phyloP scores from a whole-genome alignment of 92 coral and sea anemone species.

The Paragorgia papillata region DNA sequence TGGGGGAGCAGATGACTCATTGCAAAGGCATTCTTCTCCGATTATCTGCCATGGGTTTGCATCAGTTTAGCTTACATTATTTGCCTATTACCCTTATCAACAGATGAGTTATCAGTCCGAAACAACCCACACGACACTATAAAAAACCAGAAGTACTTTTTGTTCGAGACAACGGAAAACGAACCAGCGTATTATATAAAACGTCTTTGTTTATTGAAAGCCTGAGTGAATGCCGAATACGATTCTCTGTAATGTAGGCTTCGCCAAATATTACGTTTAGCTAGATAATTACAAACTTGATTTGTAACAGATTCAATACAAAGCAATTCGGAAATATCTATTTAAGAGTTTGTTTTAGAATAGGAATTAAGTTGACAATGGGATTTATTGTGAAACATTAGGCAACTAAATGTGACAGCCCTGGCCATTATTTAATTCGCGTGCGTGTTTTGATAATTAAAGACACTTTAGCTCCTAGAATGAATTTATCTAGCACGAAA shows the following conservation, averaged over 20 bases:
- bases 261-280: no score
- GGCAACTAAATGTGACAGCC: not conserved
- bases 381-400: not conserved
- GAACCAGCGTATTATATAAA: not conserved
- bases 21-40: conserved; percentile 11
- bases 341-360: not conserved
- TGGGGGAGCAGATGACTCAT: conserved; percentile 42
- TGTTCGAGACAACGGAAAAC: not conserved
- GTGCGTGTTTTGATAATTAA: not conserved
- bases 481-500: not conserved
- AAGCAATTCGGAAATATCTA: not conserved
- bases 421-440: not conserved
- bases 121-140: not conserved
- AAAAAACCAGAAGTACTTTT: not conserved
- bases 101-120: not conserved
- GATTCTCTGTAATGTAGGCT: no score
- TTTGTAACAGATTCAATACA: conserved; percentile 2
- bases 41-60: not conserved
- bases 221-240: no score
- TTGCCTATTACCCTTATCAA: not conserved
- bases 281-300: not conserved
- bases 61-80: not conserved
- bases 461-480: no score
- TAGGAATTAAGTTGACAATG: not conserved
- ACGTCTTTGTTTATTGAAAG: not conserved